These are phyloP conservation scores for Vidua chalybeata DNA, from an alignment of 2,113 vertebrate species.

Conservation along the genomic window DNA sequence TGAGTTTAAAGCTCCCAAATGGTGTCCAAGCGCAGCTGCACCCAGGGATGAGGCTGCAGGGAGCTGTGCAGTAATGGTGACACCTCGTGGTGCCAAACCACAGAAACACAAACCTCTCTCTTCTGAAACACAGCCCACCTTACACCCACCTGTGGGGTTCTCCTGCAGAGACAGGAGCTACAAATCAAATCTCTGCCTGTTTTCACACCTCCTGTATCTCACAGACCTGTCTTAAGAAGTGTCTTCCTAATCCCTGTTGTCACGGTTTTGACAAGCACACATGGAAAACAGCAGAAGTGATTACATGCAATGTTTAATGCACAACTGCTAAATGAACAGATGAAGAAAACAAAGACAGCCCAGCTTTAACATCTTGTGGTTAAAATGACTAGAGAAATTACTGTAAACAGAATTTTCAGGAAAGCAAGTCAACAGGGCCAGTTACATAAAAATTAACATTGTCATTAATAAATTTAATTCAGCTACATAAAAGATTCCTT, in stretches of 20 bases:
- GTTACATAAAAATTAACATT: not conserved
- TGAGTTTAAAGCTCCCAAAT: not conserved
- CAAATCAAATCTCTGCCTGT: not conserved
- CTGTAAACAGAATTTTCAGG: not conserved
- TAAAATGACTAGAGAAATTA: not conserved
- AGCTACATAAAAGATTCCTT: not conserved
- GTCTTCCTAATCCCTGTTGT: not conserved
- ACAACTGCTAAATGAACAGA: not conserved
- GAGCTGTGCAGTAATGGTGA: constrained; percentile 47
- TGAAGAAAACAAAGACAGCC: not conserved
- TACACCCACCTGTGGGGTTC: fast-evolving
- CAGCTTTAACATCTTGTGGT: not conserved
- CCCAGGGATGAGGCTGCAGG: not conserved
- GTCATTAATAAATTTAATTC: not conserved
- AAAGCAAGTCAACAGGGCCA: not conserved
- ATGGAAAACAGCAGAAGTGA: not conserved
- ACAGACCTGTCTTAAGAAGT: not conserved
- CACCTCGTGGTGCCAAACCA: constrained; percentile 46
- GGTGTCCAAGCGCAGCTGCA: not conserved
- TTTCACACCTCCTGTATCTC: not conserved
- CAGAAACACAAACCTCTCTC: not conserved
- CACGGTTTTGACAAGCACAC: fast-evolving
- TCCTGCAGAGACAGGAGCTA: not conserved
- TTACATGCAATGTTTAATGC: fast-evolving
- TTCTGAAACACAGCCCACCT: not conserved